Conservation (phyloP, 2,113 vertebrate genomes). For the Agapornis roseicollis region DNA sequence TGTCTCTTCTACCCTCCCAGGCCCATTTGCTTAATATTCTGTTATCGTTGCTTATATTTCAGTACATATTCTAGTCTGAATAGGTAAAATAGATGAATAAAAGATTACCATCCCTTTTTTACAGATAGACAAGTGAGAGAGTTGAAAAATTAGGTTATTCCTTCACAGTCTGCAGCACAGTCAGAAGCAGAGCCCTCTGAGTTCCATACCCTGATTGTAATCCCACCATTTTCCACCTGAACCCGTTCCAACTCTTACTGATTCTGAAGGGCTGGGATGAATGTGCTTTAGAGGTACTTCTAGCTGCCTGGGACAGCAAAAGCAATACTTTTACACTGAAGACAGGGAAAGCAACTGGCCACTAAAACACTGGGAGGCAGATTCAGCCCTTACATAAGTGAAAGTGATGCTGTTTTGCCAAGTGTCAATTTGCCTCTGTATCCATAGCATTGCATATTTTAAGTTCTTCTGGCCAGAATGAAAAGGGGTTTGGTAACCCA, state of each 20-base stretch:
- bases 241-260: background rate
- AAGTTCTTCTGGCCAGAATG: background rate
- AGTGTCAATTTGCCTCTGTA: background rate
- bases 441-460: background rate
- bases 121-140: background rate
- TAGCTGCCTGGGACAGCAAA: background rate
- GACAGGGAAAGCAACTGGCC: background rate
- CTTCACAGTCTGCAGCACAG: background rate
- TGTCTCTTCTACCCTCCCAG: background rate
- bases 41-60: background rate
- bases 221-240: background rate
- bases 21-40: background rate
- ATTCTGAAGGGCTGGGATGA: background rate
- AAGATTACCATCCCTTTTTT: background rate
- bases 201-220: background rate
- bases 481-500: background rate
- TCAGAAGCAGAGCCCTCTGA: background rate
- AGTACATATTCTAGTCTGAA: background rate
- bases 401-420: conserved; percentile 9
- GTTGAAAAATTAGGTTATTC: background rate
- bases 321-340: background rate
- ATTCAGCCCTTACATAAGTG: conserved; percentile 35
- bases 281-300: background rate
- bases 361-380: background rate
- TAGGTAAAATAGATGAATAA: background rate